These are phyloP conservation scores for Sebastes oblongus DNA, from an alignment of 2,797 vertebrate genomes.

Conservation along the genomic window DNA sequence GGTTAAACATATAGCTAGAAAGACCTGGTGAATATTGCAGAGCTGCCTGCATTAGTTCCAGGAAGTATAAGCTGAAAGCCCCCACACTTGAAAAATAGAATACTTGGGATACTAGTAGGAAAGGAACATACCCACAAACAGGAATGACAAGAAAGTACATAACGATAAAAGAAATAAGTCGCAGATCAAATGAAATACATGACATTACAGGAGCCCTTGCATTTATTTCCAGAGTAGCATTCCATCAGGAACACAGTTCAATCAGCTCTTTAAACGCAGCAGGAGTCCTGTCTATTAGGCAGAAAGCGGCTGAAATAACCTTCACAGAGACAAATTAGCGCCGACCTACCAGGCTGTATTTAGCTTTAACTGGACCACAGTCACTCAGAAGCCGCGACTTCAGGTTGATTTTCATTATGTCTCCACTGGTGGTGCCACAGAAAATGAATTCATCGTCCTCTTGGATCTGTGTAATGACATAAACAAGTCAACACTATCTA, in stretches of 20 bases:
- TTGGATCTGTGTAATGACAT: conserved; percentile 75
- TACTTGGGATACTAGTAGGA: not conserved
- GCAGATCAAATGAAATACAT: not conserved
- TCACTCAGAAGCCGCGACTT: conserved; percentile 78
- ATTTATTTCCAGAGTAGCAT: not conserved
- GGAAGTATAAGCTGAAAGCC: not conserved
- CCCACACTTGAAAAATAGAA: not conserved
- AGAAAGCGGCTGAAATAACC: not conserved
- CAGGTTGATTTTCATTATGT: conserved; percentile 87
- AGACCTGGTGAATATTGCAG: not conserved
- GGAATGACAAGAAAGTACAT: not conserved
- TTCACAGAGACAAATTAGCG: not conserved
- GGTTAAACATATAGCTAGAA: not conserved
- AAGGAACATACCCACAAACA: not conserved
- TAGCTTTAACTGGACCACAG: conserved; percentile 84
- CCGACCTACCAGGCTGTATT: conserved; percentile 83
- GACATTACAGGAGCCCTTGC: not conserved
- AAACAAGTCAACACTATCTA: not conserved
- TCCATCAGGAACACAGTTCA: not conserved
- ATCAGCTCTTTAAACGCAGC: not conserved
- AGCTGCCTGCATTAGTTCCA: not conserved
- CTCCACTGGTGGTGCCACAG: conserved; percentile 90
- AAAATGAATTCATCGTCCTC: conserved; percentile 86
- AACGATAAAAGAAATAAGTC: not conserved
- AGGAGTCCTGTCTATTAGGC: not conserved